Conservation (phyloP, 2,113 vertebrate species). For the Amphilophus citrinellus region DNA sequence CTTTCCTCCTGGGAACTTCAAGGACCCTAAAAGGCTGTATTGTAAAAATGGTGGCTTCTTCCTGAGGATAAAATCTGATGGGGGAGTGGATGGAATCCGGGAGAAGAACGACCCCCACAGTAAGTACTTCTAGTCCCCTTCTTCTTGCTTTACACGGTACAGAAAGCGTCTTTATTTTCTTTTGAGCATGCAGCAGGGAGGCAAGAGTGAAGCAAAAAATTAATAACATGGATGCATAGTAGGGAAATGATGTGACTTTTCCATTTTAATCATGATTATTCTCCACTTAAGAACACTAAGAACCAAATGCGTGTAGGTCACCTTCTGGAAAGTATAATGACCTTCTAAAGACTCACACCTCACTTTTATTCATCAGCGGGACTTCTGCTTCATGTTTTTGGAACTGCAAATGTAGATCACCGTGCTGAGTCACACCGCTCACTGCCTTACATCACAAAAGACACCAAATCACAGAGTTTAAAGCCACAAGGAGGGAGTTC, state of each 20-base stretch:
- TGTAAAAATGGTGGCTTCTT: conserved; percentile 98
- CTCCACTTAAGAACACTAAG: conserved; percentile 26
- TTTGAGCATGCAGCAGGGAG: conserved; percentile 50
- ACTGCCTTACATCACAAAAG: conserved; percentile 30
- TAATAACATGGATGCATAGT: conserved; percentile 18
- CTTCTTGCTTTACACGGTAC: conserved; percentile 17
- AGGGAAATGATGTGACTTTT: conserved; percentile 64
- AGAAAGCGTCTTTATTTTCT: conserved; percentile 69
- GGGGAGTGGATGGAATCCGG: conserved; percentile 91
- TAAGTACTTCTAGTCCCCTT: conserved; percentile 76
- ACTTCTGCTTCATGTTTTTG: conserved; percentile 32
- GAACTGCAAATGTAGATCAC: conserved; percentile 22
- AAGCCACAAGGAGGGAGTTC: not conserved
- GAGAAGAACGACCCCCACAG: conserved; percentile 95
- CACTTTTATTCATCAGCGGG: conserved; percentile 27
- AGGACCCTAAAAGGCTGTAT: conserved; percentile 95
- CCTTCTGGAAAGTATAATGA: conserved; percentile 55
- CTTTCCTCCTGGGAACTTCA: conserved; percentile 90
- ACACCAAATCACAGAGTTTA: conserved; percentile 32
- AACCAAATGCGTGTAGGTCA: conserved; percentile 15
- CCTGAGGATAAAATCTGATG: conserved; percentile 91
- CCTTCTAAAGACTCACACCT: not conserved
- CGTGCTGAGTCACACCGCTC: conserved; percentile 56
- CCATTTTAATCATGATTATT: conserved; percentile 44
- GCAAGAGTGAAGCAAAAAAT: conserved; percentile 1